Evolutionary conservation across 2,113 vertebrate species (phyloP).

Genomic region (Lamprologus speciosus): DNA sequence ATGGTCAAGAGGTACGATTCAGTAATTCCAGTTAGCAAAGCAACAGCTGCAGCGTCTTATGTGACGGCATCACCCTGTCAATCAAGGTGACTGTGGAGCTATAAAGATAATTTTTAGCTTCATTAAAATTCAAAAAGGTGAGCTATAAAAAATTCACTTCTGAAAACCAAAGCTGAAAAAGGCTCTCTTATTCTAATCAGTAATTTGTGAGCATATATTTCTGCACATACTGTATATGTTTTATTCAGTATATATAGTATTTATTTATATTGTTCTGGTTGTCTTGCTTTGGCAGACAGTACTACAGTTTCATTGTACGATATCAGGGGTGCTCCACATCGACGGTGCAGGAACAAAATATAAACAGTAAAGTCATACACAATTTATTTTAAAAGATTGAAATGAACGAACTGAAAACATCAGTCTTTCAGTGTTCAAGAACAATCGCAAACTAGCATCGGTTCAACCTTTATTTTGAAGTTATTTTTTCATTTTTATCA

Average conservation of each 20-base stretch:
- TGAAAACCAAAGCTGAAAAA: neutral
- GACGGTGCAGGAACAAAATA: neutral
- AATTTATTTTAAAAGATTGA: neutral
- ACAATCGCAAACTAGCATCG: neutral
- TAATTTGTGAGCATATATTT: neutral
- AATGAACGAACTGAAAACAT: neutral
- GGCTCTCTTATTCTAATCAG: neutral
- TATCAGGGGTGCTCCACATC: neutral
- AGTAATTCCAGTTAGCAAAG: neutral
- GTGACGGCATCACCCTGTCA: neutral
- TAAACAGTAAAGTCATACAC: neutral
- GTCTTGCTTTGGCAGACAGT: neutral
- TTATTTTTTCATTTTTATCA: neutral
- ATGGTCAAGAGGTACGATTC: neutral
- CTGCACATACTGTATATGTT: neutral
- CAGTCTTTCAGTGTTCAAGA: neutral
- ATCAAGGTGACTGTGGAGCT: neutral
- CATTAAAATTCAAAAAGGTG: neutral
- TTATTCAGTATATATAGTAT: neutral
- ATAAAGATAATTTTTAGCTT: neutral
- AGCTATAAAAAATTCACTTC: neutral
- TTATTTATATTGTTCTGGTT: neutral
- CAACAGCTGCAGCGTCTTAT: neutral
- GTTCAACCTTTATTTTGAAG: neutral
- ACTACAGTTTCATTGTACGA: neutral